phyloP scores from a whole-genome alignment of 2,113 vertebrate genomes.

The Mystacornis crossleyi region DNA sequence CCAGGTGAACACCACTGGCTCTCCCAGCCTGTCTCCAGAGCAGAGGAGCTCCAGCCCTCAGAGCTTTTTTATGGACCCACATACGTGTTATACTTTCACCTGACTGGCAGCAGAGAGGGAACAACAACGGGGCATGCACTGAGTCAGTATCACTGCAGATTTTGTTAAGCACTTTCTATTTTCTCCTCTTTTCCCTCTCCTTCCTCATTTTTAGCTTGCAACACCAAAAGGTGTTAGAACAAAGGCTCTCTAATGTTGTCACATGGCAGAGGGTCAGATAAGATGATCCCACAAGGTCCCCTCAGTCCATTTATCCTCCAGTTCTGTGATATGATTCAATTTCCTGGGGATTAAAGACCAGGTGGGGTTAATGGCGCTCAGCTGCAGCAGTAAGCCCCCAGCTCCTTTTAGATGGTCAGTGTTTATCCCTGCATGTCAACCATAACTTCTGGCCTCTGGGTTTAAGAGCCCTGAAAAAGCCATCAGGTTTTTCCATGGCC shows the following conservation, averaged over 20 bases:
- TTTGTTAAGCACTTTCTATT: not conserved
- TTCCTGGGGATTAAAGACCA: slow-evolving; percentile 4
- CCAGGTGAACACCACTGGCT: not conserved
- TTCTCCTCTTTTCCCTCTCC: not conserved
- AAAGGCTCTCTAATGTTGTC: not conserved
- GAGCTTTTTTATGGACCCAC: too few relatives aligned
- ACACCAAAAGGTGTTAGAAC: not conserved
- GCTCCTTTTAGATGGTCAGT: not conserved
- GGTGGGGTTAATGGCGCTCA: not conserved
- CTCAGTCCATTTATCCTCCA: not conserved
- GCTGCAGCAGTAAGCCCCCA: not conserved
- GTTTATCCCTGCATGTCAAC: not conserved
- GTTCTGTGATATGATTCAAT: not conserved
- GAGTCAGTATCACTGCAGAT: not conserved
- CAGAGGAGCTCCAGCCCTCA: not conserved
- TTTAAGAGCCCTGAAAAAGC: not conserved
- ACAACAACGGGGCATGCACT: fast-evolving
- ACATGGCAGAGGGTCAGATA: not conserved
- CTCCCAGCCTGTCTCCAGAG: not conserved
- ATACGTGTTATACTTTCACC: fast-evolving
- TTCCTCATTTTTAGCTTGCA: not conserved
- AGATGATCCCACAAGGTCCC: not conserved
- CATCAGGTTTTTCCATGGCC: not conserved
- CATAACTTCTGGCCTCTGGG: not conserved
- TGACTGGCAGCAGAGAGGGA: not conserved